Percentiles rank a stretch among this genome's conserved stretches.
phyloP scores from a whole-genome alignment of 2,888 invertebrate species.

The Rambutsinella grinnellia region DNA sequence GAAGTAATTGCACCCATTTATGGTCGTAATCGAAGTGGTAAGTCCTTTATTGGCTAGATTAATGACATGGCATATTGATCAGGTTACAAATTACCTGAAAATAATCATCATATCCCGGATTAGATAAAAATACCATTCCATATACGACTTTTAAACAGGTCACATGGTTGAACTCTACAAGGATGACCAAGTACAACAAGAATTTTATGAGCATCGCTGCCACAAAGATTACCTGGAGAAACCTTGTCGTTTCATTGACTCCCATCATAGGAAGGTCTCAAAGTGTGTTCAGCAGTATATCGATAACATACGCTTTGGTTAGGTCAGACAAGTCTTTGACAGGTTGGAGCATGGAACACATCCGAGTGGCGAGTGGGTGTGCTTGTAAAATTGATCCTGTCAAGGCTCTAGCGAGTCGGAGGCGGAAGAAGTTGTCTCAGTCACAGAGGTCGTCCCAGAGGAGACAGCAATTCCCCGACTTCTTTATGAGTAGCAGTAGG shows the following conservation, averaged over 20 bases:
- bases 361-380: conserved; percentile 62
- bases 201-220: conserved; percentile 63
- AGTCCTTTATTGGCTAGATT: too few relatives aligned
- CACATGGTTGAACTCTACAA: conserved; percentile 63
- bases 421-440: conserved; percentile 17
- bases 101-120: too few relatives aligned
- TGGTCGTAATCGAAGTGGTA: conserved; percentile 62
- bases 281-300: conserved; percentile 62
- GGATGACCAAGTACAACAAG: conserved; percentile 58
- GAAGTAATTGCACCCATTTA: conserved; percentile 61
- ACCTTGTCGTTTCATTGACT: conserved; percentile 61
- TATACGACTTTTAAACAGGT: conserved; percentile 49
- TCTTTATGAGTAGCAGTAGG: not conserved
- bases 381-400: conserved; percentile 57
- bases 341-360: conserved; percentile 63
- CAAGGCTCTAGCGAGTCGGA: not conserved
- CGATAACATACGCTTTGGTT: conserved; percentile 63
- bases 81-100: too few relatives aligned
- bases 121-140: too few relatives aligned
- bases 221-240: conserved; percentile 49
- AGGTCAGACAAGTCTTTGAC: conserved; percentile 36
- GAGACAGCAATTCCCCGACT: not conserved
- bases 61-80: too few relatives aligned
- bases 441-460: not conserved
- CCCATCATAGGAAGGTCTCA: conserved; percentile 53